These are phyloP conservation scores for Tetranychus piercei DNA, from an alignment of 2,888 invertebrate genomes.

Conservation along the genomic window DNA sequence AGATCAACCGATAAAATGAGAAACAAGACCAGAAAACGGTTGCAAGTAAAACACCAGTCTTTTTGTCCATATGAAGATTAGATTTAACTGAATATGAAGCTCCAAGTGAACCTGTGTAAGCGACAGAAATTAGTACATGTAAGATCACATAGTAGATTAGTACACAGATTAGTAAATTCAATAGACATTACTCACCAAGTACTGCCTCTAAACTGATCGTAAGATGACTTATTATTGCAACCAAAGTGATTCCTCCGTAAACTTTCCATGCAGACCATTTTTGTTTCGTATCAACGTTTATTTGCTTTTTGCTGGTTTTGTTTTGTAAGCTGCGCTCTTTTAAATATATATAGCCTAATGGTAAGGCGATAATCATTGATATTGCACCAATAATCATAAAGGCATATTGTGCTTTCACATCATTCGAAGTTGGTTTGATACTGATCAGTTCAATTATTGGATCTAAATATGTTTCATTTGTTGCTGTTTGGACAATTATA, in stretches of 20 bases:
- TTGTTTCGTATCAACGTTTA: background rate
- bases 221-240: too few species aligned
- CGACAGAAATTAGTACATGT: too few species aligned
- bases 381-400: background rate
- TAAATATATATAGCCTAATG: background rate
- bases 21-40: background rate
- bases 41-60: background rate
- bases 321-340: background rate
- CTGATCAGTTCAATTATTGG: background rate
- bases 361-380: background rate
- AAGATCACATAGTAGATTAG: too few species aligned
- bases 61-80: background rate
- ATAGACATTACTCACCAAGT: too few species aligned
- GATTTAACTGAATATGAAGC: background rate
- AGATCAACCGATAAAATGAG: background rate
- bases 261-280: background rate
- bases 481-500: too few species aligned
- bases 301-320: background rate
- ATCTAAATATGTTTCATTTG: background rate
- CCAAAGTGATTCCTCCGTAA: too few species aligned
- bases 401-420: background rate
- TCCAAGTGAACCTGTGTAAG: background rate
- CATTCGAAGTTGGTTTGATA: background rate
- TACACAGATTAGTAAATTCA: too few species aligned
- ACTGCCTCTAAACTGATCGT: too few species aligned